Evolutionary conservation across 2,888 invertebrate genomes (phyloP), one percentile per base, ranked within the genome.

Genomic region (Brenthis daphne): DNA sequence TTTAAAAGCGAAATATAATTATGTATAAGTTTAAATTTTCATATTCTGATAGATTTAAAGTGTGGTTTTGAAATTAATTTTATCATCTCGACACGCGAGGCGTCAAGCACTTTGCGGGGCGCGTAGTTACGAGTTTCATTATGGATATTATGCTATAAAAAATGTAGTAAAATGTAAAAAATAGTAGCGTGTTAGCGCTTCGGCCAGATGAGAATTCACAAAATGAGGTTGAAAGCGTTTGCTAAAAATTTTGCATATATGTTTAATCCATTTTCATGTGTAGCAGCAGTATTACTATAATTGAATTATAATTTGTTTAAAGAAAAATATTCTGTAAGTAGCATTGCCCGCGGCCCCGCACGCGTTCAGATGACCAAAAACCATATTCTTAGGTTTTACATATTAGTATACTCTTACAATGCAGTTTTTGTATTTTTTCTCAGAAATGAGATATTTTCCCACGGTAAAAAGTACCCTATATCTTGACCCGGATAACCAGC

Each of bases 81-180:
- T 66, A 66, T 66, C 58, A 60, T 66, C 57, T 65, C 66, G 63
- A 63, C 63, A 47, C 58, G 60, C 54, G 58, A 60, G 58, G 58
- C 66, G 66, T 54, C 54, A 60, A 66, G 66, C 66, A 66, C 66
- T 66, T 60, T 66, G 66, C 51, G 66, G 58, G 8, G 66, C 57
- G 29, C 57, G 54, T 66, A 66, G 66, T 66, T 66, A 66, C 66
- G 48, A 60, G 54, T 66, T 66, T 66, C 54, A 60, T 66, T 66
- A 66, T 66, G 53, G 60, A 66, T 66, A 60, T 54, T 66, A 60
- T 60, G 54, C 60, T 55, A 66, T 60, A 66, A 57, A 65, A 66
- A 66, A 54, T 54, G 54, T 58, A 47, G 66, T 66, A 55, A 60
- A 66, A 54, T 54, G 54, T 33, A 54, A 60, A 65, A 60, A 66